Conservation (phyloP, 2,797 vertebrate genomes). For the Chelmon rostratus region DNA sequence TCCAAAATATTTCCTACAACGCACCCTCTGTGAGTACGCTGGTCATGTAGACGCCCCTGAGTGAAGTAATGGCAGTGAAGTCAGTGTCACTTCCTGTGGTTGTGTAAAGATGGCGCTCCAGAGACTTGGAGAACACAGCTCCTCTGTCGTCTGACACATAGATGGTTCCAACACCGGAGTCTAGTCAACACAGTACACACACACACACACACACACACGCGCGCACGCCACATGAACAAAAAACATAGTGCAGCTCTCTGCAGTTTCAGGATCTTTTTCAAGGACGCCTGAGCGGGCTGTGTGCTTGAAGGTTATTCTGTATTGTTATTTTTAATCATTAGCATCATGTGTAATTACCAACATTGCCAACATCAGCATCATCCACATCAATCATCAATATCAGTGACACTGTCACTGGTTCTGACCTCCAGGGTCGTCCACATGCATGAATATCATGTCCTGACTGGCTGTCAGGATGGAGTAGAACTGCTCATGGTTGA, state of each 20-base stretch:
- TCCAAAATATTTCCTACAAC: slow-evolving; percentile 38
- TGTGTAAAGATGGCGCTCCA: slow-evolving; percentile 94
- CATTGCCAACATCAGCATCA: slow-evolving; percentile 19
- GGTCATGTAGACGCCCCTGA: slow-evolving; percentile 93
- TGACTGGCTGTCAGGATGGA: slow-evolving; percentile 93
- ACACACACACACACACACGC: slow-evolving; percentile 1
- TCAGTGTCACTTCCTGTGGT: slow-evolving; percentile 93
- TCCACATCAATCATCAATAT: background rate
- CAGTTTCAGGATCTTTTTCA: slow-evolving; percentile 9
- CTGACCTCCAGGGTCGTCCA: slow-evolving; percentile 94
- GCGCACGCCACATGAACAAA: background rate
- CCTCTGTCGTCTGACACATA: slow-evolving; percentile 95
- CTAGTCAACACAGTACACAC: slow-evolving; percentile 72
- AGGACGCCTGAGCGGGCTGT: background rate
- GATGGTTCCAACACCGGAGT: slow-evolving; percentile 92
- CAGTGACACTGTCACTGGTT: background rate
- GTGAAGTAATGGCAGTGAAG: slow-evolving; percentile 92
- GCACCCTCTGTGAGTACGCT: slow-evolving; percentile 90
- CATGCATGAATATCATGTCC: slow-evolving; percentile 97
- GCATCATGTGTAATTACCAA: slow-evolving; percentile 5
- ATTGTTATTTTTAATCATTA: slow-evolving; percentile 1
- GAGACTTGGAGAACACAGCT: slow-evolving; percentile 93
- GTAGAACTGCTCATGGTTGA: slow-evolving; percentile 95
- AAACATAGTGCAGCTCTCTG: background rate
- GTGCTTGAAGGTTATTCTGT: background rate